Evolutionary conservation across 2,797 vertebrate species (phyloP).

Genomic region (Crenichthys baileyi): DNA sequence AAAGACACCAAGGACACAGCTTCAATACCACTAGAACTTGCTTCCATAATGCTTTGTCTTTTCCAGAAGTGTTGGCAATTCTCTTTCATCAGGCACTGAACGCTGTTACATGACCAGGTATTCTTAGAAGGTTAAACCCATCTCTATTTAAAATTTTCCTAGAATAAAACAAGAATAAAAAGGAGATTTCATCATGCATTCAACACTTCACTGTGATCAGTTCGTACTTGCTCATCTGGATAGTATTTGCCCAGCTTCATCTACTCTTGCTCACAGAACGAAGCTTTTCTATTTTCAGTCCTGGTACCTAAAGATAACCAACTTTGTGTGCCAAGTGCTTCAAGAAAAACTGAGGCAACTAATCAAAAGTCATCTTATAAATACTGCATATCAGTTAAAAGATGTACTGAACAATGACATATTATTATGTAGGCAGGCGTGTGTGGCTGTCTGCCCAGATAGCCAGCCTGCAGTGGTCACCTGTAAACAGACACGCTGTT

Average conservation of each 20-base stretch:
- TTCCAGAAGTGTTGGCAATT: slow-evolving; percentile 1
- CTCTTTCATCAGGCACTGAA: neutral
- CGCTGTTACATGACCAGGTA: neutral
- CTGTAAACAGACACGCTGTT: too few relatives aligned
- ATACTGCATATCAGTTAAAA: neutral
- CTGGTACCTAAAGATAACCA: neutral
- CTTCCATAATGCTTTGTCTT: neutral
- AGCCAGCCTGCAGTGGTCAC: too few relatives aligned
- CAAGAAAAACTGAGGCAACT: neutral
- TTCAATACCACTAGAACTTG: too few relatives aligned
- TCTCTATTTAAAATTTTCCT: neutral
- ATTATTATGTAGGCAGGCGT: too few relatives aligned
- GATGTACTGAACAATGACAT: neutral
- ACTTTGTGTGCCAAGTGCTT: neutral
- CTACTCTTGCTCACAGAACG: neutral
- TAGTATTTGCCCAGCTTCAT: neutral
- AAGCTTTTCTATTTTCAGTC: neutral
- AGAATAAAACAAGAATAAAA: neutral
- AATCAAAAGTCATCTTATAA: neutral
- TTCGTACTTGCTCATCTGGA: neutral
- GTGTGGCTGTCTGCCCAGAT: too few relatives aligned
- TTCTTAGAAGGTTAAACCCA: neutral
- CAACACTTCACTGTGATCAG: neutral
- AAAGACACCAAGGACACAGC: slow-evolving; percentile 1
- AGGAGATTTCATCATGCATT: neutral